Percentiles rank a stretch among this genome's conserved stretches.
phyloP scores from a whole-genome alignment of 37 sponge, comb jelly and placozoan species.

The Ianthella basta region DNA sequence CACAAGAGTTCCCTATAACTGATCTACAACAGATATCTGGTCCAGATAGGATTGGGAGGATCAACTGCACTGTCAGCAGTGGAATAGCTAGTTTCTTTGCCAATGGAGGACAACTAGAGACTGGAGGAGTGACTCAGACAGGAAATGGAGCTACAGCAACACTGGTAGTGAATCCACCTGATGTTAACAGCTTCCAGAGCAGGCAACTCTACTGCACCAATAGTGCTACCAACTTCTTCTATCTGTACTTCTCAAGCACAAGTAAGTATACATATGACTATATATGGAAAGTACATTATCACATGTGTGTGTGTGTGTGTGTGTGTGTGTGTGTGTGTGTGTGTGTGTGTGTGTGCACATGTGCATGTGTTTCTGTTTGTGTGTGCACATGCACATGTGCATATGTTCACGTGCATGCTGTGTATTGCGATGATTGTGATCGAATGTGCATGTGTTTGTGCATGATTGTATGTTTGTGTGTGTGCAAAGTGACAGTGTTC shows the following conservation, averaged over 20 bases:
- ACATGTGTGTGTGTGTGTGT: constrained; percentile 30
- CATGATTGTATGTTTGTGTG: constrained; percentile 19
- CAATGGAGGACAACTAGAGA: no score
- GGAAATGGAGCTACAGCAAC: no score
- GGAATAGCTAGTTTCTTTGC: no score
- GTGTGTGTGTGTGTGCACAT: background rate
- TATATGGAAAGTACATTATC: background rate
- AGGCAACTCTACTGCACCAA: no score
- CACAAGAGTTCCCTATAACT: no score
- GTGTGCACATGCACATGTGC: constrained; percentile 8
- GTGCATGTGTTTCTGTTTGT: constrained; percentile 16
- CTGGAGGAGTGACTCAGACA: no score
- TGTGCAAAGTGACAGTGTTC: background rate
- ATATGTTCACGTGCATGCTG: constrained; percentile 26
- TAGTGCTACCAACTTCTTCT: no score
- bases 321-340: constrained; percentile 42
- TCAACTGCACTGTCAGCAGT: no score
- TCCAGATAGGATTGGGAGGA: no score
- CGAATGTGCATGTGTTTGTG: constrained; percentile 37
- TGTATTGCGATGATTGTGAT: constrained; percentile 22
- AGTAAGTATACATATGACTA: background rate
- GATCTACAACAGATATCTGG: no score
- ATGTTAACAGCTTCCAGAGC: no score
- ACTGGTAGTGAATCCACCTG: no score
- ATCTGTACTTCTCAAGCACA: background rate